These are phyloP conservation scores for Fopius arisanus DNA, from an alignment of 1,140 invertebrate species.

Conservation along the genomic window DNA sequence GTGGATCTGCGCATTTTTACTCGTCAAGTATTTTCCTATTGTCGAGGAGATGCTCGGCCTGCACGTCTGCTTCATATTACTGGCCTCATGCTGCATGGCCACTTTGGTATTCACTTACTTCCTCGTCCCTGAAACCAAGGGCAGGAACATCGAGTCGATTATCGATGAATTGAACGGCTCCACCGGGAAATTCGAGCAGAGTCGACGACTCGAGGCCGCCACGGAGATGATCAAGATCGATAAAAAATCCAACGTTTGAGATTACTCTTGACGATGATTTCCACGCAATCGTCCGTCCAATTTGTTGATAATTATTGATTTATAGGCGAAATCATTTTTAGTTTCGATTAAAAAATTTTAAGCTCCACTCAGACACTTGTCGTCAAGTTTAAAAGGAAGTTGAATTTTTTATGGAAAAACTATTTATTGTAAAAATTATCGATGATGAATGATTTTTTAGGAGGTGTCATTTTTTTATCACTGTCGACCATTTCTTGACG, in stretches of 20 bases:
- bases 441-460: no score
- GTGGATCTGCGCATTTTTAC: conserved; percentile 66
- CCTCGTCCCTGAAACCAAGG: conserved; percentile 74
- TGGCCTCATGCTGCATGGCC: conserved; percentile 38
- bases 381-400: no score
- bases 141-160: conserved; percentile 69
- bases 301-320: no score
- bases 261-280: not conserved
- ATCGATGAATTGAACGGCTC: conserved; percentile 50
- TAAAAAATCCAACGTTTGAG: not conserved
- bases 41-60: conserved; percentile 46
- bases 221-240: conserved; percentile 2
- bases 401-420: no score
- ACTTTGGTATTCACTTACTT: conserved; percentile 51
- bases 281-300: no score
- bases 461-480: no score
- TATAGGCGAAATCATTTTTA: no score
- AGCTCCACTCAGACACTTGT: no score
- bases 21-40: conserved; percentile 63
- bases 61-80: conserved; percentile 54
- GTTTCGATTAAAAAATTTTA: no score
- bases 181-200: conserved; percentile 21
- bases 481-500: no score
- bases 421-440: no score
- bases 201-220: conserved; percentile 25